Conservation (phyloP, 2,888 invertebrate species). For the Lasius platythorax region DNA sequence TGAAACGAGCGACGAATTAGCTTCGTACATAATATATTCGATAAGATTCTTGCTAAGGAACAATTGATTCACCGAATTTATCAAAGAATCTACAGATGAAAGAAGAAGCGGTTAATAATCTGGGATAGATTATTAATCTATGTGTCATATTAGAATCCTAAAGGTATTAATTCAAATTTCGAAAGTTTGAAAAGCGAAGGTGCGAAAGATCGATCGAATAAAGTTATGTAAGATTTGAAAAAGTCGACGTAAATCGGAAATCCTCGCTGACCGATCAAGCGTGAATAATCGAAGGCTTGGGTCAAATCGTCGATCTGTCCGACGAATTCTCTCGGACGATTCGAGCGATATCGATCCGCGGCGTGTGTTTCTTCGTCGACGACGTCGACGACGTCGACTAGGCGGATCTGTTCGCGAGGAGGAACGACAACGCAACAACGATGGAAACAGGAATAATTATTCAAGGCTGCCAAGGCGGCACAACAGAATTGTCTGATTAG, state of each 20-base stretch:
- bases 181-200: slow-evolving; percentile 34
- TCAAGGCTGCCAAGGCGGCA: slow-evolving; percentile 65
- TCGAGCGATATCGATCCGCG: slow-evolving; percentile 2
- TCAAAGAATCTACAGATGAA: neutral
- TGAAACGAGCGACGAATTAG: neutral
- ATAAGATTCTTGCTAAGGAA: neutral
- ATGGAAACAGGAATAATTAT: slow-evolving; percentile 67
- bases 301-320: slow-evolving; percentile 45
- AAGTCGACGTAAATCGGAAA: slow-evolving; percentile 73
- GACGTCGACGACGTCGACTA: neutral
- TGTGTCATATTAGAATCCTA: neutral
- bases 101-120: neutral
- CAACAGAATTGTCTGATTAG: slow-evolving; percentile 59
- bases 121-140: neutral
- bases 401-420: slow-evolving; percentile 46
- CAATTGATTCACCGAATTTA: neutral
- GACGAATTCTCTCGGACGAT: slow-evolving; percentile 12
- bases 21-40: neutral
- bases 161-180: neutral
- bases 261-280: slow-evolving; percentile 69
- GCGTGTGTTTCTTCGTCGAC: neutral
- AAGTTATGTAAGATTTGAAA: slow-evolving; percentile 69
- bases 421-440: slow-evolving; percentile 50
- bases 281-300: slow-evolving; percentile 63
- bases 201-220: slow-evolving; percentile 24